Evolutionary conservation across 2,888 invertebrate genomes (phyloP).

Genomic region (Hemistola chrysoprasaria): DNA sequence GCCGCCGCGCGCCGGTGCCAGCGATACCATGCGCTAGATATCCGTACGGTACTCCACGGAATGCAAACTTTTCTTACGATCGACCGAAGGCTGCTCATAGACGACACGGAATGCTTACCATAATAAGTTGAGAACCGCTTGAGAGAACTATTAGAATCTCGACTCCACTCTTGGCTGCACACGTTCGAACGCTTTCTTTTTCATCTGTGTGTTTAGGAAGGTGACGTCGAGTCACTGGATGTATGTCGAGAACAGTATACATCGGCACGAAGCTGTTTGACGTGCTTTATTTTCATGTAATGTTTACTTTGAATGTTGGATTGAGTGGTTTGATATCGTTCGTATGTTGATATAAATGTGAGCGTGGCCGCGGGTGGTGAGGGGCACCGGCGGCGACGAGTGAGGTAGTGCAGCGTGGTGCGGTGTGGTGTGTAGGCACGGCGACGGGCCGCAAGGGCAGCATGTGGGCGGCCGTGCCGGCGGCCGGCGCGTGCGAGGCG

Average conservation of each 20-base stretch:
- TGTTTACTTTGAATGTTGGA: conserved; percentile 72
- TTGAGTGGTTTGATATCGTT: conserved; percentile 70
- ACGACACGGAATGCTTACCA: conserved; percentile 76
- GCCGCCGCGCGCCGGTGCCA: conserved; percentile 44
- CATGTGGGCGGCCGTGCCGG: conserved; percentile 80
- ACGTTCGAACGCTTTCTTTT: conserved; percentile 77
- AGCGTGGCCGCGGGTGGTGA: conserved; percentile 1
- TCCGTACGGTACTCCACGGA: conserved; percentile 49
- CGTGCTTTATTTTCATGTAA: conserved; percentile 78
- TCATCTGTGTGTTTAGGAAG: conserved; percentile 78
- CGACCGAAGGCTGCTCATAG: conserved; percentile 70
- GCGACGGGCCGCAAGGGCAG: conserved; percentile 81
- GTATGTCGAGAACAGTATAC: conserved; percentile 69
- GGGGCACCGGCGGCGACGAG: conserved; percentile 2
- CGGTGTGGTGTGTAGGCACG: conserved; percentile 59
- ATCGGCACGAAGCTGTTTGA: conserved; percentile 80
- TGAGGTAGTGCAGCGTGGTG: not conserved
- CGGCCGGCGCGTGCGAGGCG: conserved; percentile 63
- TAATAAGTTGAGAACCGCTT: conserved; percentile 71
- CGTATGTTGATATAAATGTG: conserved; percentile 45
- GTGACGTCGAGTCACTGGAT: conserved; percentile 52
- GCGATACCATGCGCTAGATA: conserved; percentile 53
- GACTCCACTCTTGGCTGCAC: conserved; percentile 81
- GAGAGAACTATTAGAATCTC: conserved; percentile 77
- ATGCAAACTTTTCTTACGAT: conserved; percentile 56